Evolutionary conservation across 2,797 vertebrate species (phyloP), one percentile per base, ranked within the genome.

Genomic region (Manis javanica): DNA sequence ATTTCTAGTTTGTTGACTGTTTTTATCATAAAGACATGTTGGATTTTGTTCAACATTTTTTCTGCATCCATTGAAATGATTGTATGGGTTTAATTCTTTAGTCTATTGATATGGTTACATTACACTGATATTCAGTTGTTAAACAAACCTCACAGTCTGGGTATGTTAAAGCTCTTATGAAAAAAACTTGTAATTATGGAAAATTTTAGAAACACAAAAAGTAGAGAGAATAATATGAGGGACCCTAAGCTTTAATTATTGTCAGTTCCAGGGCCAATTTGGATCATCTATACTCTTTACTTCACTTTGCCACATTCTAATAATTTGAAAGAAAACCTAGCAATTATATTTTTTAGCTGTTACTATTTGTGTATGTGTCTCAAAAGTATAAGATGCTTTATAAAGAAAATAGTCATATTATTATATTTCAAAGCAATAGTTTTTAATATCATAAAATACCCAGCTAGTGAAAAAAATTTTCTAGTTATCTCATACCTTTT

Each of bases 401-500:
- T 79, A n/a, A 39, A 61, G 15, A 92, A 55, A 64, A 46, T 49
- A 69, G 34, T 72, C 26, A 49, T 46, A 72, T 26, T 75, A 72
- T 84, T 21, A 66, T 57, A 12, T 82, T 88, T 82, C 72, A 82
- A 93, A 57, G 34, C 2, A 51, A 57, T 37, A 57, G 46, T 75
- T 89, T 21, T 66, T 49, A 75, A 77, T 85, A 29, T 42, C 23
- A 71, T 55, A 72, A 81, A 93, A 82, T 82, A 21, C 46, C 57
- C 42, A 87, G 53, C 69, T 29, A 90, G 34, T 61, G 86, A 91
- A 91, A 37, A 75, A 42, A 79, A 63, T 88, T 93, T 23, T 55
- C 53, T 93, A 91, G 77, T 79, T 95, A 82, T 87, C n/a, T 15
- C 37, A 66, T 29, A 90, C 18, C n/a, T 64, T 87, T 66, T 42